Base-by-base conservation (phyloP, 2,888 invertebrate genomes). In the Andrena praecox region DNA sequence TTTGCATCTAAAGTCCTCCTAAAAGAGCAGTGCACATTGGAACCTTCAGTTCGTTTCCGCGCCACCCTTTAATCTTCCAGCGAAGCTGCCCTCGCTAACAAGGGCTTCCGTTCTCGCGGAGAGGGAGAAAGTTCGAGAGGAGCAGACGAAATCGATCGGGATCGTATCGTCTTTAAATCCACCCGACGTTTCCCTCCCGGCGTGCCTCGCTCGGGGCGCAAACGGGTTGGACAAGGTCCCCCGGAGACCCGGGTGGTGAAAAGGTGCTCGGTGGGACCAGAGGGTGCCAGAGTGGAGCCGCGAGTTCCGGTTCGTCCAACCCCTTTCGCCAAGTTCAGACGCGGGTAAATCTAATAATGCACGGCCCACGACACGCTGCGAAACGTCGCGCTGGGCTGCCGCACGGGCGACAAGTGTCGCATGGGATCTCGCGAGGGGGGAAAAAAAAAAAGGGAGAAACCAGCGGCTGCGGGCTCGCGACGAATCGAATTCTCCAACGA, bases 321-420 rank as follows among this genome's bases (percentile, higher is more conserved):
- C 89, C 80, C 80, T 70, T 80, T 76, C 68, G 60, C 64, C 75
- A 74, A 75, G 68, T 81, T 86, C 82, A 63, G 87, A 90, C 69
- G 12, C 1, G 88, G 85, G 83, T 85, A 85, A 89, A 90, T 89
- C 89, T 86, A 89, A 89, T 91, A 90, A 85, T 77, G 78, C 77
- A 73, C 76, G 71, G 76, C 66, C 62, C 68, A 60, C 69, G 74
- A 62, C 80, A 77, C 76, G 71, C 78, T 63, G 74, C 77, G 74
- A 86, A 84, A 81, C 76, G 73, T 79, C 83, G 80, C 73, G 72
- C 10, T 56, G 56, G 56, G 33, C 0, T 42, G 60, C 64, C 69
- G 70, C 60, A 59, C 67, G 10, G 68, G 72, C 74, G 88, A 89
- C 83, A 88, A 85, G 78, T 86, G 86, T 85, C 82, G 73, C 56